A percentile compares a stretch with the other conserved stretches of the same genome.
phyloP scores from a whole-genome alignment of 2,797 vertebrate genomes.

The Chiloscyllium punctatum region DNA sequence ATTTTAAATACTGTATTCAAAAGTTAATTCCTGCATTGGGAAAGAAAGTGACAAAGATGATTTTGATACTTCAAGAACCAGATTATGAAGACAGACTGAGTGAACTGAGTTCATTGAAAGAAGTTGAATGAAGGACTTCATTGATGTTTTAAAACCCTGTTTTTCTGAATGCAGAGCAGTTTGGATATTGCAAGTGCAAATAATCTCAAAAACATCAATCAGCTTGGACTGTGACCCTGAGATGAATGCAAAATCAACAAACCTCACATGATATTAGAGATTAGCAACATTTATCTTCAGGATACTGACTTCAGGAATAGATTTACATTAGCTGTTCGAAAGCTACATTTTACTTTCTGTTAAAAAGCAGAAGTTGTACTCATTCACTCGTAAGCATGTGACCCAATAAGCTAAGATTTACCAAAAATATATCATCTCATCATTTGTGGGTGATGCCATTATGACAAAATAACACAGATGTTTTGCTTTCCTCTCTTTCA shows the following conservation, averaged over 20 bases:
- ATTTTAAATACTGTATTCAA: slow-evolving; percentile 2
- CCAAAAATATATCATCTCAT: neutral
- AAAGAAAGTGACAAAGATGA: neutral
- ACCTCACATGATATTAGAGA: neutral
- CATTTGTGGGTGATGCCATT: neutral
- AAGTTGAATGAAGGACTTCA: neutral
- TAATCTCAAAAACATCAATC: neutral
- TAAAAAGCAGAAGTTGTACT: neutral
- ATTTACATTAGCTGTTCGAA: neutral
- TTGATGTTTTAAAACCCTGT: neutral
- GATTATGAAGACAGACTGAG: neutral
- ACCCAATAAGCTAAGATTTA: neutral
- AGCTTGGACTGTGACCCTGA: neutral
- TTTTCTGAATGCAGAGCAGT: neutral
- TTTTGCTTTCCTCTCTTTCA: neutral
- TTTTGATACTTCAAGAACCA: neutral
- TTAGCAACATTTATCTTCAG: neutral
- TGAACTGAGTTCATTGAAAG: neutral
- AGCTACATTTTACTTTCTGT: neutral
- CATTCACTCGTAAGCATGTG: neutral
- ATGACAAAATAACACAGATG: neutral
- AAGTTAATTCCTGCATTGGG: neutral
- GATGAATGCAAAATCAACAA: neutral
- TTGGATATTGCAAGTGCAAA: neutral
- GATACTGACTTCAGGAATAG: neutral